These are phyloP conservation scores for Leptocoma aspasia DNA, from an alignment of 2,113 vertebrate species.

Conservation along the genomic window DNA sequence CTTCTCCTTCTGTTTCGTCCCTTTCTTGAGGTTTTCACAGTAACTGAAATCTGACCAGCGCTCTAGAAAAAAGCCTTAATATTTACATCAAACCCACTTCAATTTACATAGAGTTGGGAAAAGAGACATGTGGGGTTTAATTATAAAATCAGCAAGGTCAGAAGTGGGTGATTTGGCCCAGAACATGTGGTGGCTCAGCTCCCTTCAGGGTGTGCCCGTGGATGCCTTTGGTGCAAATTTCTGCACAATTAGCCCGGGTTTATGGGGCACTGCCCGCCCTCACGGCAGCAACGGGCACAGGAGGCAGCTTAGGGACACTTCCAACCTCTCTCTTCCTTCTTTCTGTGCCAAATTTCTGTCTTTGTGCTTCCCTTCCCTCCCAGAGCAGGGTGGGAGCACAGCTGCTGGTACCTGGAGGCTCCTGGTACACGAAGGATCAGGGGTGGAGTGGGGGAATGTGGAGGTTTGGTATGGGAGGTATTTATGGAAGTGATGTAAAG, in stretches of 20 bases:
- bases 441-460: not conserved
- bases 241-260: not conserved
- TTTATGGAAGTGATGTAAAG: no score
- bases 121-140: not conserved
- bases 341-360: not conserved
- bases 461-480: no score
- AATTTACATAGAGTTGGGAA: not conserved
- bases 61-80: not conserved
- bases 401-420: not conserved
- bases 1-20: not conserved
- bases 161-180: not conserved
- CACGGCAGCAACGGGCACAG: not conserved
- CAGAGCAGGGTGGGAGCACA: not conserved
- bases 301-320: fast-evolving
- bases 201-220: not conserved
- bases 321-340: not conserved
- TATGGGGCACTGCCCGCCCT: not conserved
- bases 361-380: not conserved
- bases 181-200: not conserved
- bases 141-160: not conserved
- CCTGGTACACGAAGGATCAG: fast-evolving
- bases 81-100: not conserved
- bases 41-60: not conserved
- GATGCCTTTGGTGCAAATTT: not conserved
- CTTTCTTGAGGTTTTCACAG: not conserved